Base-by-base conservation (phyloP, 2,888 invertebrate genomes). In the Pristionchus mayeri region DNA sequence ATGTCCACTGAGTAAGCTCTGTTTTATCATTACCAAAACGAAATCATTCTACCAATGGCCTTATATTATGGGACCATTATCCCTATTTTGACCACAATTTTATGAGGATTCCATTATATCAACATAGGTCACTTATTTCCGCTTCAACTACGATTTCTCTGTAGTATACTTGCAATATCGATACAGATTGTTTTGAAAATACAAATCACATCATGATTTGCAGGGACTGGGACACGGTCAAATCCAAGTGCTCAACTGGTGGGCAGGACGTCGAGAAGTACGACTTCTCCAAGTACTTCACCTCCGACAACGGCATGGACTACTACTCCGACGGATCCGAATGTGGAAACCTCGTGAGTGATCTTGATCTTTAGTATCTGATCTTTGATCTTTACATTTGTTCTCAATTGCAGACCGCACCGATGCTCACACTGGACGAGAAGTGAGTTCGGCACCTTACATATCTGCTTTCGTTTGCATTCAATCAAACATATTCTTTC, bases 221-320 rank as follows among this genome's bases (percentile, higher is more conserved):
- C 84, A 89, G 89, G 85, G 87, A 89, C 57, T 89, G 89, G 89
- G 85, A 86, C n/a, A 57, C 21, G 2, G 87, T 88, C 82, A 89
- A 89, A 78, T 80, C 57, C 0, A 13, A 84, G 0, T 89, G 89
- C 48, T 78, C 80, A n/a, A 63, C 71, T 18, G 85, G 85, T 1
- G 84, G 63, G 24, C 24, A 80, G 1, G 89, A 90, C 60, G 84
- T 88, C 1, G 91, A 91, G 54, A 84, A 82, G 24, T 91, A 89
- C 84, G 88, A 91, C 48, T 91, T 90, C 83, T 85, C 87, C 24
- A 50, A 81, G 44, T 83, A 85, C 57, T 83, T 85, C 83, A 7
- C 21, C 4, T 44, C 79, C 6, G 40, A 37, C n/a, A 71, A 84
- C 44, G 78, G 82, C 1, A 90, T 90, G 71, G 88, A 89, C 60